Base-by-base conservation (phyloP, 2,888 invertebrate species). In the Aphodius granarius region DNA sequence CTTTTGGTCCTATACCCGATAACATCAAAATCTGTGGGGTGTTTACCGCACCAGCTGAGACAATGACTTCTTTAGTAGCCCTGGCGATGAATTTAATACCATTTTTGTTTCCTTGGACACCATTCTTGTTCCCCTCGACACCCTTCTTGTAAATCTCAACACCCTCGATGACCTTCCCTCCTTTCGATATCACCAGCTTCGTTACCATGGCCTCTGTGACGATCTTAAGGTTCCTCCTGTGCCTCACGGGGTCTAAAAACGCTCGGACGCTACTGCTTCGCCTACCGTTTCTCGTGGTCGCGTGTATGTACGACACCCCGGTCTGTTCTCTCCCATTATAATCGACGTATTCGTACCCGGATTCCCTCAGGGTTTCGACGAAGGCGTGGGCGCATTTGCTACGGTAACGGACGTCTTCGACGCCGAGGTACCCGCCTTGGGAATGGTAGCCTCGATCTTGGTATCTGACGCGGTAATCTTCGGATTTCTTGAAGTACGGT, bases 401-500 rank as follows among this genome's bases (percentile, higher is more conserved):
- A 62, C 89, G 85, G 68, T 78, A 82, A 0, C 65, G 82, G 15
- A 84, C 81, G 78, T 89, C 88, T 78, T 87, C 85, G 0, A 85
- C 82, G 15, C 75, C 85, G 66, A 90, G 81, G 72, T 87, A 87
- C 1, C 86, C 86, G 3, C 88, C 88, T 1, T 81, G 83, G 1
- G 83, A 84, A 75, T 87, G 88, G 78, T 86, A 88, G 0, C 78
- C 81, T 0, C 81, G 83, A 76, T 84, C 85, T 20, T 78, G 75
- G 5, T 77, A 66, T 78, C n/a, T 89, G 65, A 86, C 80, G 77
- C 84, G 86, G 5, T 81, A 80, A 73, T 86, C 84, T 80, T 88
- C 88, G 0, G 85, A 81, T 85, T 97, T 97, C 83, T 92, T 92
- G 84, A 96, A 96, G 83, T 96, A 96, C 0, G 93, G 93, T 43